phyloP scores from a whole-genome alignment of 1,140 invertebrate species.

The Trypoxylus dichotomus region DNA sequence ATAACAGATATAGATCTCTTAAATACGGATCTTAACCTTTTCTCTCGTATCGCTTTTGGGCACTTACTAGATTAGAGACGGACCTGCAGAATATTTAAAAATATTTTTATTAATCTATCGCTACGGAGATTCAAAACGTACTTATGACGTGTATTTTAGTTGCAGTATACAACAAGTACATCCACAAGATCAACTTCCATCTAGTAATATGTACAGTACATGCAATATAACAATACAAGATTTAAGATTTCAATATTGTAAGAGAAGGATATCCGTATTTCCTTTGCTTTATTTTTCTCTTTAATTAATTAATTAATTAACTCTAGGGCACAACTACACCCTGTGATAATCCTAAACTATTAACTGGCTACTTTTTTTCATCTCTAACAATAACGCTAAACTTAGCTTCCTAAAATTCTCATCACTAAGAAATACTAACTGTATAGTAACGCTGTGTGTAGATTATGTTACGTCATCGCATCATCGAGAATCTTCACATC shows the following conservation, averaged over 20 bases:
- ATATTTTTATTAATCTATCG: not conserved
- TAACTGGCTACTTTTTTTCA: conserved; percentile 48
- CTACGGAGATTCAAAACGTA: conserved; percentile 3
- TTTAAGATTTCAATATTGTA: conserved; percentile 28
- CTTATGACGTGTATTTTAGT: not conserved
- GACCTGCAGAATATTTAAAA: conserved; percentile 19
- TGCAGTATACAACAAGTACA: not conserved
- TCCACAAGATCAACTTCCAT: not conserved
- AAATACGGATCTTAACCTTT: not conserved
- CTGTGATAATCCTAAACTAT: conserved; percentile 53
- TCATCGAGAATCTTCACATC: not conserved
- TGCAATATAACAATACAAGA: not conserved
- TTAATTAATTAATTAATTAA: conserved; percentile 3
- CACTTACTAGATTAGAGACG: conserved; percentile 12
- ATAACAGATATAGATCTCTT: conserved; percentile 30
- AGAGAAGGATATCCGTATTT: conserved; percentile 45
- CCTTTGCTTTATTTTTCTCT: not conserved
- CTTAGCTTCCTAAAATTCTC: conserved; percentile 41
- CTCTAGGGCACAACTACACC: conserved; percentile 54
- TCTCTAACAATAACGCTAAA: conserved; percentile 33
- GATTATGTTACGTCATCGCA: conserved; percentile 31
- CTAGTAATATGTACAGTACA: not conserved
- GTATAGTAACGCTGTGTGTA: conserved; percentile 39
- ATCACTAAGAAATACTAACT: conserved; percentile 49
- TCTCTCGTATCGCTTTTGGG: not conserved